A percentile compares a stretch with the other conserved stretches of the same genome.
Evolutionary conservation across 2,113 vertebrate genomes (phyloP).

Genomic region (Lycaon pictus): DNA sequence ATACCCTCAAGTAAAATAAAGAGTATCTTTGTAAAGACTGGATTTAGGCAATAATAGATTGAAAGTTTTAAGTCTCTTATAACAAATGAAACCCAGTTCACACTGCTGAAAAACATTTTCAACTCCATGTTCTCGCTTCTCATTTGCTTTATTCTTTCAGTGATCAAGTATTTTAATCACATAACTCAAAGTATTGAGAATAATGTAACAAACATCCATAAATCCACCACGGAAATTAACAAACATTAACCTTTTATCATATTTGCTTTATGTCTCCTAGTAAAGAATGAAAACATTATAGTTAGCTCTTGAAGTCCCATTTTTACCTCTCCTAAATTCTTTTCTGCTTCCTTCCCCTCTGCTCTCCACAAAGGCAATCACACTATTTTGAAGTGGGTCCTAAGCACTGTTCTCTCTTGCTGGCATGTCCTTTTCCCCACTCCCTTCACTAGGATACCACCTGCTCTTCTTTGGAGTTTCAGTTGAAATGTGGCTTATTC

Average conservation of each 20-base stretch:
- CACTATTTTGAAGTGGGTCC: background rate
- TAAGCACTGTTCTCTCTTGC: background rate
- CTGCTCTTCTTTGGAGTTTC: background rate
- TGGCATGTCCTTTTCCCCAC: background rate
- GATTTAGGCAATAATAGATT: background rate
- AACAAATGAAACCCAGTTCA: slow-evolving; percentile 14
- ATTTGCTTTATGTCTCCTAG: background rate
- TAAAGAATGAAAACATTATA: slow-evolving; percentile 32
- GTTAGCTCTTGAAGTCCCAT: background rate
- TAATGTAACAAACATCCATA: slow-evolving; percentile 38
- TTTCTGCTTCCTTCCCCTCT: background rate
- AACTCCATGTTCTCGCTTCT: slow-evolving; percentile 11
- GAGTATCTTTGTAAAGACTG: slow-evolving; percentile 28
- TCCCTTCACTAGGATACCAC: background rate
- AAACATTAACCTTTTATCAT: slow-evolving; percentile 33
- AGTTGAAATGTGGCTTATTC: background rate
- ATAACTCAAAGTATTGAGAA: background rate
- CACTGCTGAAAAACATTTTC: background rate
- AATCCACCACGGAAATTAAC: background rate
- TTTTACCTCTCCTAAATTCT: slow-evolving; percentile 31
- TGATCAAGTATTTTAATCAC: slow-evolving; percentile 40
- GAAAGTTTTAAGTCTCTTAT: slow-evolving; percentile 11
- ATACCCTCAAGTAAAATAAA: background rate
- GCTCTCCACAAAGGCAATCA: background rate
- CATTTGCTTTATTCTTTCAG: background rate